Base-by-base conservation (phyloP, 1,140 invertebrate species). In the Drosophila paulistorum region DNA sequence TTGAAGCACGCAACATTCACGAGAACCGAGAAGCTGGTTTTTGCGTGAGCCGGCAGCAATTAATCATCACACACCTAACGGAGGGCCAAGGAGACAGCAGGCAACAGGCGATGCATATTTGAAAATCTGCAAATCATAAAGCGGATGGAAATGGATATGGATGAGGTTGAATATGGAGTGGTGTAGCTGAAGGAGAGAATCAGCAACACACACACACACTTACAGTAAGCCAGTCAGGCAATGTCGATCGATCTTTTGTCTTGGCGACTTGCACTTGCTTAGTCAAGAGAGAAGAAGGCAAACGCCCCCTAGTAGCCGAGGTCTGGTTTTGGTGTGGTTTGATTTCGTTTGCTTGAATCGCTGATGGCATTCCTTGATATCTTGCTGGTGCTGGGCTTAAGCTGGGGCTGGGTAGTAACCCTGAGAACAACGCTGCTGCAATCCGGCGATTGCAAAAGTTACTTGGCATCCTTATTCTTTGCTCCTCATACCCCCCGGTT, bases 101-200 rank as follows among this genome's bases (percentile, higher is more conserved):
- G 65, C 78, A 81, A 76, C 83, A 82, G 83, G 79, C 79, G 83
- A 87, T 87, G 83, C 83, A 89, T 89, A 83, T 87, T 87, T 89
- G 83, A 87, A 89, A 87, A 87, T 87, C 81, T 87, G 83, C 83
- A 87, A 87, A 87, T 87, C 84, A 87, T 87, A 87, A 82, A 74
- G 65, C 71, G 71, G 65, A 77, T 71, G 79, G 73, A 73, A 70
- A 65, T 70, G 79, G 65, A 39, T 39, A n/a, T 39, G 37, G 37
- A 39, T 39, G 37, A 39, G 11, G 37, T 39, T 10, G 37, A 39
- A 13, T 68, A 41, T 77, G 71, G 66, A 58, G 65, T 55, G 71
- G 23, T 26, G 23, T 26, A 26, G 23, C 23, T 26, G 3, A 26
- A 26, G 3, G 74, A 67, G 61, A 68, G 45, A 51, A 51, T 51